A percentile compares a stretch with the other conserved stretches of the same genome.
Conservation (phyloP, 2,888 invertebrate genomes). For the Emmelina monodactyla region DNA sequence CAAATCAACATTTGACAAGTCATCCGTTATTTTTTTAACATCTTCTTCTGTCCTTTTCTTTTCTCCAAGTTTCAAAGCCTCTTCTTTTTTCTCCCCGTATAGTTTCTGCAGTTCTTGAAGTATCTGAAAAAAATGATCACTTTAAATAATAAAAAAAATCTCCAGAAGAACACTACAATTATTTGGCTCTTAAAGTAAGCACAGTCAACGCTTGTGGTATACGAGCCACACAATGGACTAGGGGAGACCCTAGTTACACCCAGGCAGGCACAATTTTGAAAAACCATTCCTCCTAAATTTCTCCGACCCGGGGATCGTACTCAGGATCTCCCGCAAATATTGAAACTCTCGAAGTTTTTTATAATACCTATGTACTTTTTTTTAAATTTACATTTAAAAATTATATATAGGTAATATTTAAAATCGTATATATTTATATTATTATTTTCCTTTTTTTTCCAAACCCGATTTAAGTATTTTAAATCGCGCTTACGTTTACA, state of each 20-base stretch:
- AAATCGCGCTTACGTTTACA: too few species aligned
- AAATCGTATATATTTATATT: too few species aligned
- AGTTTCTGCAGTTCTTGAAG: conserved; percentile 18
- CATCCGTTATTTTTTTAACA: conserved; percentile 62
- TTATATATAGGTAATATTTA: too few species aligned
- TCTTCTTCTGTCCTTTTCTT: conserved; percentile 36
- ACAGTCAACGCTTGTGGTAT: too few species aligned
- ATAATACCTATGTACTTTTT: too few species aligned
- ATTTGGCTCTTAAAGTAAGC: background rate
- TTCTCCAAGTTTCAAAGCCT: conserved; percentile 26
- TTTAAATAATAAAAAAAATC: background rate
- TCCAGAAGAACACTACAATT: background rate
- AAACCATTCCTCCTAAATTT: too few species aligned
- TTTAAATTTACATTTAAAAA: too few species aligned
- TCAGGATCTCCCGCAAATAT: too few species aligned
- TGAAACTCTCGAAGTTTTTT: too few species aligned
- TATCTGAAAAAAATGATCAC: background rate
- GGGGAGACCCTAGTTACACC: background rate
- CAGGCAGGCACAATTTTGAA: background rate
- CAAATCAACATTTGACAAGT: conserved; percentile 65
- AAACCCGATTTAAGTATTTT: too few species aligned
- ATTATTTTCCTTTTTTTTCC: too few species aligned
- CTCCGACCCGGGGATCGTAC: background rate
- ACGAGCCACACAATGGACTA: background rate
- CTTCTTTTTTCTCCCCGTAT: conserved; percentile 43